phyloP scores from a whole-genome alignment of 2,888 invertebrate genomes.

The Nymphalis urticae region DNA sequence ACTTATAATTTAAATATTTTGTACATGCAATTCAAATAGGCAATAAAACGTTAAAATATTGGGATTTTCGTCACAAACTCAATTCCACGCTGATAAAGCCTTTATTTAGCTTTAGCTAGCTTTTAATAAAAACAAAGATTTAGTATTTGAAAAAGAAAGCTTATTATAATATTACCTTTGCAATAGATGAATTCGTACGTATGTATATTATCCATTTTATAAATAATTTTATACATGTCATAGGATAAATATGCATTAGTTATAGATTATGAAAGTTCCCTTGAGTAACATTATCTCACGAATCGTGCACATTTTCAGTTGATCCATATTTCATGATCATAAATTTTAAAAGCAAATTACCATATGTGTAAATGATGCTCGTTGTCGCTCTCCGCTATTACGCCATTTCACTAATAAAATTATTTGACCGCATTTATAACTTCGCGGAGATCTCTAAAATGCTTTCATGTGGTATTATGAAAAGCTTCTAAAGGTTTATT shows the following conservation, averaged over 20 bases:
- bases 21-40: too few species aligned
- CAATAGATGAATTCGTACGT: too few species aligned
- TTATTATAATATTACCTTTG: too few species aligned
- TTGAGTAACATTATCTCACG: constrained; percentile 7
- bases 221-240: too few species aligned
- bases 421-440: constrained; percentile 64
- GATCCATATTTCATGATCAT: constrained; percentile 27
- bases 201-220: too few species aligned
- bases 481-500: constrained; percentile 57
- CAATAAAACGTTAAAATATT: too few species aligned
- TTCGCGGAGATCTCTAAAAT: constrained; percentile 43
- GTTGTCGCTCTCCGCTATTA: constrained; percentile 19
- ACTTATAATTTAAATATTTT: too few species aligned
- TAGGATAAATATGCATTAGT: background rate
- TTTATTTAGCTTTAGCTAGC: too few species aligned
- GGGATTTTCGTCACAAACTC: too few species aligned
- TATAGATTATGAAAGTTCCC: constrained; percentile 8
- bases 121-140: too few species aligned
- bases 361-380: constrained; percentile 26
- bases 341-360: constrained; percentile 25
- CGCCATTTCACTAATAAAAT: constrained; percentile 57
- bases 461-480: constrained; percentile 58
- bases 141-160: too few species aligned
- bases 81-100: too few species aligned
- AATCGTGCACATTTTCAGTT: constrained; percentile 11